These are phyloP conservation scores for Smutsia gigantea DNA, from an alignment of 2,797 vertebrate species.

Conservation along the genomic window DNA sequence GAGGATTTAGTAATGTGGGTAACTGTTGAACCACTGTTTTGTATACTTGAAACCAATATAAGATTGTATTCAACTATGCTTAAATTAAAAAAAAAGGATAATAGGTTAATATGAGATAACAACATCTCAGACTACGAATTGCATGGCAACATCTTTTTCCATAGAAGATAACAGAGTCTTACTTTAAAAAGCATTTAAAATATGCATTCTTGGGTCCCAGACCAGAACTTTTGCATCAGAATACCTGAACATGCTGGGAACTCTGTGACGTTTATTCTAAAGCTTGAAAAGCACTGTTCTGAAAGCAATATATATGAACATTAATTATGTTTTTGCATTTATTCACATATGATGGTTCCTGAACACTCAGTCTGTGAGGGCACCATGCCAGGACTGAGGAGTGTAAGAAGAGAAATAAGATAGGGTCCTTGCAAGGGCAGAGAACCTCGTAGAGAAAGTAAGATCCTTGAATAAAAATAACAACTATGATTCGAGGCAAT, in stretches of 20 bases:
- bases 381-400: neutral
- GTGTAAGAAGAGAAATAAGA: neutral
- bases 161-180: neutral
- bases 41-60: no score
- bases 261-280: neutral
- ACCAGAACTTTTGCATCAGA: neutral
- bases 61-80: no score
- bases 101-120: neutral
- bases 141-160: neutral
- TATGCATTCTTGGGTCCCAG: neutral
- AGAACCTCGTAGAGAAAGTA: neutral
- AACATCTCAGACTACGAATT: neutral
- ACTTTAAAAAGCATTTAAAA: slow-evolving; percentile 11
- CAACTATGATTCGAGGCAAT: neutral
- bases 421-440: neutral
- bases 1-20: no score
- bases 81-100: neutral
- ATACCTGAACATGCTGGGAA: neutral
- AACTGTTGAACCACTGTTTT: no score
- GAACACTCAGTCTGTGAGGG: neutral
- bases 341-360: neutral
- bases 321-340: neutral
- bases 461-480: neutral
- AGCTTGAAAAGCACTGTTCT: neutral
- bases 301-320: neutral